Evolutionary conservation across 2,113 vertebrate species (phyloP).

Genomic region (Corythornis cristatus): DNA sequence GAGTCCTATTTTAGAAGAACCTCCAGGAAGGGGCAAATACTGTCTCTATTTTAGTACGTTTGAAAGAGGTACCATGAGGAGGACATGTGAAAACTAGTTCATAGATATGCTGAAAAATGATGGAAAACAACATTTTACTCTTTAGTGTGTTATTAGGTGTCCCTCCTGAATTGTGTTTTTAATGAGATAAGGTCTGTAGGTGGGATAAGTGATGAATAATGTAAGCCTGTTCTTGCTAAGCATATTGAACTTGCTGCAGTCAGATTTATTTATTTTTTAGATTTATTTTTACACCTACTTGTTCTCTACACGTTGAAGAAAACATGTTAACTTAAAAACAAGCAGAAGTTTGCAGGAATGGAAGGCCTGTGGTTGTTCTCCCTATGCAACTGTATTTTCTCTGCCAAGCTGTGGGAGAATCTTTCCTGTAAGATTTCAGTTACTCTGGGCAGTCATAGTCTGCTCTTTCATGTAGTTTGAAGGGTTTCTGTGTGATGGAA

Average conservation of each 20-base stretch:
- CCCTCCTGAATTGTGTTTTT: background rate
- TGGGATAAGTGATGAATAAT: slow-evolving; percentile 8
- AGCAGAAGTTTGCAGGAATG: background rate
- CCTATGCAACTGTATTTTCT: background rate
- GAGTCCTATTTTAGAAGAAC: background rate
- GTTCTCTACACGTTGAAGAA: background rate
- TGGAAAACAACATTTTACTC: background rate
- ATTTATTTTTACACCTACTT: background rate
- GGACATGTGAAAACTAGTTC: background rate
- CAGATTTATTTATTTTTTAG: background rate
- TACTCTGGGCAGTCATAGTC: background rate
- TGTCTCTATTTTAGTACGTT: background rate
- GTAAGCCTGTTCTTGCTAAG: background rate
- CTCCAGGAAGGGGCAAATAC: background rate
- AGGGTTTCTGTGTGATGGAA: background rate
- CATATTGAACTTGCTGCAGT: background rate
- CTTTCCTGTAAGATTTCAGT: background rate
- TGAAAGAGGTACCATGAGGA: background rate
- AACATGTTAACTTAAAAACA: background rate
- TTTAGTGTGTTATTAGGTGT: background rate
- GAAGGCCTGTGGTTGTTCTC: background rate
- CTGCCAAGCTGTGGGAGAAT: background rate
- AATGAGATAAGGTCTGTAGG: background rate
- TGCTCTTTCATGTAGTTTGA: background rate
- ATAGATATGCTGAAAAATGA: background rate